Conservation (phyloP, 2,888 invertebrate species). For the Cryptus armator region DNA sequence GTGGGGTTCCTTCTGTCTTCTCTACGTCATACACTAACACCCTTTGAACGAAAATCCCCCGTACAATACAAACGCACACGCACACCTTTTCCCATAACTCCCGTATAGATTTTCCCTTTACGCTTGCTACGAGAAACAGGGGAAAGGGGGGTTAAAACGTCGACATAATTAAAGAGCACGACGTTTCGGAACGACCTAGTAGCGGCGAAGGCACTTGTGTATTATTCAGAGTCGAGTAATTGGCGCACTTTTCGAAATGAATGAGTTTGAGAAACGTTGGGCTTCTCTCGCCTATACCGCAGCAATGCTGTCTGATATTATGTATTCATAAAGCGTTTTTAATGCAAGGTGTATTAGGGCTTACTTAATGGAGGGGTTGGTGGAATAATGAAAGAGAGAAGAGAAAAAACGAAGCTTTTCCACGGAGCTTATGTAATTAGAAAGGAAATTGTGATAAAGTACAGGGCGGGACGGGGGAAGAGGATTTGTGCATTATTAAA, state of each 20-base stretch:
- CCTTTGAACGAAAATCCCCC: slow-evolving; percentile 16
- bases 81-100: slow-evolving; percentile 65
- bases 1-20: slow-evolving; percentile 62
- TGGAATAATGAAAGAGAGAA: not conserved
- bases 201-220: slow-evolving; percentile 13
- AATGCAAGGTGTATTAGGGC: slow-evolving; percentile 8
- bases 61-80: slow-evolving; percentile 55
- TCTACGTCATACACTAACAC: slow-evolving; percentile 25
- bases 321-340: slow-evolving; percentile 30
- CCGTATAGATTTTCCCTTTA: slow-evolving; percentile 71
- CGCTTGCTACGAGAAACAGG: slow-evolving; percentile 1
- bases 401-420: not conserved
- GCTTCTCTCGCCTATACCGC: not conserved
- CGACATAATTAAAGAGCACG: slow-evolving; percentile 62
- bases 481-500: slow-evolving; percentile 31
- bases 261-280: slow-evolving; percentile 44
- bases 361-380: slow-evolving; percentile 7
- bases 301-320: slow-evolving; percentile 33
- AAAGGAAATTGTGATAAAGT: slow-evolving; percentile 24
- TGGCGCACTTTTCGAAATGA: slow-evolving; percentile 60
- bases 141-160: slow-evolving; percentile 17
- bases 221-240: slow-evolving; percentile 61
- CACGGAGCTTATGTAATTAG: slow-evolving; percentile 13
- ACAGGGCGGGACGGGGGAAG: not conserved
- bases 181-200: slow-evolving; percentile 44